A percentile compares a stretch with the other conserved stretches of the same genome.
These are phyloP conservation scores for Thymelicus acteon DNA, from an alignment of 2,888 invertebrate species.

Conservation along the genomic window DNA sequence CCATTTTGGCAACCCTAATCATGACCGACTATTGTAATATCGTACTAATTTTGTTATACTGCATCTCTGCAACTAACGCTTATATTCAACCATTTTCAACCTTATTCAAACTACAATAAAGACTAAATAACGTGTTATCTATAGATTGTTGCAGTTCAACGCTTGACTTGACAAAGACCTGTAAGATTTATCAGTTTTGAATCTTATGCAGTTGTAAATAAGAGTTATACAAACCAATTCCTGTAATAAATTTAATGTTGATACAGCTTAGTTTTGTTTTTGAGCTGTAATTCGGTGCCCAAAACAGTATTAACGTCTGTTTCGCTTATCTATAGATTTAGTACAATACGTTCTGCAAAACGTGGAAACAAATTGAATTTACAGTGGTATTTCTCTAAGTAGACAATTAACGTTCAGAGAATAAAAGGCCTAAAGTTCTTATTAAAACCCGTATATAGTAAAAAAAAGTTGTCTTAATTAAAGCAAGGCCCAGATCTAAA, in stretches of 20 bases:
- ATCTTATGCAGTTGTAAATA: neutral
- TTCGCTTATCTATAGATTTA: neutral
- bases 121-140: neutral
- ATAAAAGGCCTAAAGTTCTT: no score
- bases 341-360: neutral
- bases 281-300: conserved; percentile 1
- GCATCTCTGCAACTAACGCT: neutral
- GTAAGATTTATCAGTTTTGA: neutral
- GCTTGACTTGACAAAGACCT: neutral
- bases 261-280: conserved; percentile 4
- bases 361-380: no score
- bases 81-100: neutral
- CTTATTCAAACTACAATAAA: neutral
- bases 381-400: no score
- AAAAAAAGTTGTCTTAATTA: no score
- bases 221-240: neutral
- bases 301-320: neutral
- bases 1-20: neutral
- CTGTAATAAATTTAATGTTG: neutral
- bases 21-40: neutral
- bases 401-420: no score
- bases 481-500: no score
- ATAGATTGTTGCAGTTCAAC: neutral
- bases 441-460: no score
- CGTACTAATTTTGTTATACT: conserved; percentile 9